Evolutionary conservation across 1,140 invertebrate genomes (phyloP), one percentile per base, ranked within the genome.

Genomic region (Drosophila micromelanica): DNA sequence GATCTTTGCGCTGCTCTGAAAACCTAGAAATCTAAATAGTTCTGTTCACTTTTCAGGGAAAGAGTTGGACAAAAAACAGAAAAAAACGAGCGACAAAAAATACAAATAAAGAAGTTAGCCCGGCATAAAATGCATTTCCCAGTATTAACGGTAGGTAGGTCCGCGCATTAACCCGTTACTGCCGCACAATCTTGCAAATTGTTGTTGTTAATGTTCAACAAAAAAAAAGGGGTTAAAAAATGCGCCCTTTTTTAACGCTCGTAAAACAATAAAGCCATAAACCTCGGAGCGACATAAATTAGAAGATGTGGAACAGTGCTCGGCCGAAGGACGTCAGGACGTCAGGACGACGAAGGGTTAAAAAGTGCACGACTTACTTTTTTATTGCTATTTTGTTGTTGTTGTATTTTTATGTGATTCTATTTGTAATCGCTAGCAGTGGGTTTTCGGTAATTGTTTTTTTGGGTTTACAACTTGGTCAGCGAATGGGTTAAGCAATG

Each of bases 11-110:
- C 57, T 86, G 82, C 82, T 87, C 84, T 86, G 80, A 76, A 86
- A 86, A 86, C 76, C 82, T 86, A 86, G 63, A 86, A 86, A 86
- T 85, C 84, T 86, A 86, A 87, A 86, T 74, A 73, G 80, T 76
- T 80, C 45, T 38, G 48, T 69, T 74, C 73, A 81, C 54, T 82
- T 51, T 35, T 82, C 75, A 43, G 27, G 65, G 77, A 81, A 80
- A 57, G 35, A 60, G 72, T 51, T 65, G 61, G 40, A 42, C 78
- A 62, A 80, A 80, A 15, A 51, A 23, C 20, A 61, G 20, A 35
- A 67, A 42, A 48, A 49, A 40, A 38, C 38, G 23, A 27, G 23
- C 30, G 30, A 42, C 7, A 48, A 15, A 56, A 48, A 48, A 52
- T 2, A 27, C 17, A 48, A 55, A 61, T 68, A 70, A 78, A 67